phyloP scores from a whole-genome alignment of 2,888 invertebrate species.

The Venustoraphidia nigricollis region DNA sequence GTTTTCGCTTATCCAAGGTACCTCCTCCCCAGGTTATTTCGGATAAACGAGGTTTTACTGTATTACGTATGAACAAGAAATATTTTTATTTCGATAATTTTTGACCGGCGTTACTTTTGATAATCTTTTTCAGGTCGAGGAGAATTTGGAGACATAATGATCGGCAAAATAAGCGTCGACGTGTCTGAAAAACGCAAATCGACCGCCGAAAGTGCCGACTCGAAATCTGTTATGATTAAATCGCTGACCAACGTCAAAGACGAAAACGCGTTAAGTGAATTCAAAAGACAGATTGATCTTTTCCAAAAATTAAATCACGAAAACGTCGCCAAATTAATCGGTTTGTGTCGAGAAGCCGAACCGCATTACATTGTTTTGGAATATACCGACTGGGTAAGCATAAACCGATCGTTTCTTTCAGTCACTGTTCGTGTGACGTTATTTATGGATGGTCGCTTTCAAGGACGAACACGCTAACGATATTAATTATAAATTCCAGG shows the following conservation, averaged over 20 bases:
- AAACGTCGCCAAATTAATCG: constrained; percentile 62
- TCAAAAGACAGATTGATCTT: constrained; percentile 78
- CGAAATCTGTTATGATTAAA: constrained; percentile 53
- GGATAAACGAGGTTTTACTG: too few relatives aligned
- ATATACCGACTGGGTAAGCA: constrained; percentile 79
- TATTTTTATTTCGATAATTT: too few relatives aligned
- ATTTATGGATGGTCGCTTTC: constrained; percentile 6
- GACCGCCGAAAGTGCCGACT: constrained; percentile 16
- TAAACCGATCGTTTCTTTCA: background rate
- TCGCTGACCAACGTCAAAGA: constrained; percentile 62
- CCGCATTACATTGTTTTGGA: constrained; percentile 82
- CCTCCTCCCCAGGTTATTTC: too few relatives aligned
- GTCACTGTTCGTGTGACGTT: background rate
- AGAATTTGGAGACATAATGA: constrained; percentile 80
- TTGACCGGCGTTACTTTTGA: too few relatives aligned
- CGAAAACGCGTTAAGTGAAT: constrained; percentile 63
- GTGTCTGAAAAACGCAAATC: constrained; percentile 19
- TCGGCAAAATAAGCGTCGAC: constrained; percentile 40
- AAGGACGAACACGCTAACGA: constrained; percentile 8
- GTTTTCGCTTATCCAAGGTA: too few relatives aligned
- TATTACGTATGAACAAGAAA: too few relatives aligned
- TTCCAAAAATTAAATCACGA: constrained; percentile 71
- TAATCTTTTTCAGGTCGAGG: constrained; percentile 50
- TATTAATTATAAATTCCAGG: constrained; percentile 37
- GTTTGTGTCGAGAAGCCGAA: constrained; percentile 67